A percentile compares a stretch with the other conserved stretches of the same genome.
phyloP scores from a whole-genome alignment of 1,140 invertebrate genomes.

The Branchinecta lindahli region DNA sequence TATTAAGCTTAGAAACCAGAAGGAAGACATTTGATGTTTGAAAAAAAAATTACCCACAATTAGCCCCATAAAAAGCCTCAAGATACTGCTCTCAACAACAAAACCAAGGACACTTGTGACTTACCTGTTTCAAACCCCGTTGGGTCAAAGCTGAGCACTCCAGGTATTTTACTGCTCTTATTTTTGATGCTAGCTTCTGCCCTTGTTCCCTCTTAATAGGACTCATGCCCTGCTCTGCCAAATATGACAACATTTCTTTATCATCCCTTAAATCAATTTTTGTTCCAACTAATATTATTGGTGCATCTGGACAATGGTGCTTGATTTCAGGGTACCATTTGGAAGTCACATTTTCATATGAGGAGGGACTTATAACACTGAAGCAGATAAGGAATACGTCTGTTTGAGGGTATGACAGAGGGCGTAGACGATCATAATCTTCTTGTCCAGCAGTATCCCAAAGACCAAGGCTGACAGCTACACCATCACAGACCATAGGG shows the following conservation, averaged over 20 bases:
- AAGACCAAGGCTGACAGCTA: conserved; percentile 81
- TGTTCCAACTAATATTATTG: conserved; percentile 84
- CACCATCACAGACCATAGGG: conserved; percentile 92
- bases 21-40: too few species aligned
- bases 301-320: conserved; percentile 94
- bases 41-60: too few species aligned
- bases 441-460: conserved; percentile 96
- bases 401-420: conserved; percentile 81
- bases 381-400: conserved; percentile 99
- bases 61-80: too few species aligned
- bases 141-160: conserved; percentile 98
- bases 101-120: too few species aligned
- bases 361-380: conserved; percentile 91
- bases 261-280: conserved; percentile 93
- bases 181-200: conserved; percentile 88
- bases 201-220: conserved; percentile 90
- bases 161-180: conserved; percentile 92
- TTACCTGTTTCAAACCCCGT: conserved; percentile 83
- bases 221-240: conserved; percentile 81
- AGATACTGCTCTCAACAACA: too few species aligned
- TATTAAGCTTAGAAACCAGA: too few species aligned
- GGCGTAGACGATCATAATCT: conserved; percentile 89
- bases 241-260: conserved; percentile 69
- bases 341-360: conserved; percentile 95
- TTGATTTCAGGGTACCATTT: conserved; percentile 99